Conservation (phyloP, 2,113 vertebrate species). For the Hucho hucho region DNA sequence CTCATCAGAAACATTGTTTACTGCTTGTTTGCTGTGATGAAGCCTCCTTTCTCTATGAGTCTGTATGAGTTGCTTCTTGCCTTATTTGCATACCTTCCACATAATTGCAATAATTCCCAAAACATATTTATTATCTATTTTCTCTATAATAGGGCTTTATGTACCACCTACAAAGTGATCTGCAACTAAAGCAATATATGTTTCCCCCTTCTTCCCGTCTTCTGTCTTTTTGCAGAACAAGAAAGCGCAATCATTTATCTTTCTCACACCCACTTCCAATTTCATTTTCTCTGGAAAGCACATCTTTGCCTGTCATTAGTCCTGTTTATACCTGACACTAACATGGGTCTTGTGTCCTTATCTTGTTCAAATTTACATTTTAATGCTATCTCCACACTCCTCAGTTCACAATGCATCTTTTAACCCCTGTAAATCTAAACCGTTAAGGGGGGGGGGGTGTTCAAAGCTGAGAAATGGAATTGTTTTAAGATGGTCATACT, state of each 20-base stretch:
- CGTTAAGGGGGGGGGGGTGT: too few species aligned
- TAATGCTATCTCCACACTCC: too few species aligned
- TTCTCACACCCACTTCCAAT: constrained; percentile 26
- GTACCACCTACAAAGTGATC: neutral
- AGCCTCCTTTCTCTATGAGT: neutral
- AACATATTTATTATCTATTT: neutral
- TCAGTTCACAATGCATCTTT: too few species aligned
- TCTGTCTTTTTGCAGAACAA: constrained; percentile 13
- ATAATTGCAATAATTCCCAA: neutral
- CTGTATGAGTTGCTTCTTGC: neutral
- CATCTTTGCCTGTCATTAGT: neutral
- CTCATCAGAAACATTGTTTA: too few species aligned
- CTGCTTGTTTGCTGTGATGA: too few species aligned
- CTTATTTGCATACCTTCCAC: neutral
- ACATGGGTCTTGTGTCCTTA: neutral
- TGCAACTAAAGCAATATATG: neutral
- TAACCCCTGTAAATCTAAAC: too few species aligned
- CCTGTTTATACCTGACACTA: neutral
- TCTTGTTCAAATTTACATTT: too few species aligned
- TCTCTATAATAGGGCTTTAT: neutral
- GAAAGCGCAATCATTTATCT: constrained; percentile 5
- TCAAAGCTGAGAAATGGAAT: too few species aligned
- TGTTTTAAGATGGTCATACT: too few species aligned
- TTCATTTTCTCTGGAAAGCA: constrained; percentile 10
- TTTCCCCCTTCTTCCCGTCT: constrained; percentile 13